A percentile compares a stretch with the other conserved stretches of the same genome.
These are phyloP conservation scores for Pocota personata DNA, from an alignment of 2,888 invertebrate genomes.

Conservation along the genomic window DNA sequence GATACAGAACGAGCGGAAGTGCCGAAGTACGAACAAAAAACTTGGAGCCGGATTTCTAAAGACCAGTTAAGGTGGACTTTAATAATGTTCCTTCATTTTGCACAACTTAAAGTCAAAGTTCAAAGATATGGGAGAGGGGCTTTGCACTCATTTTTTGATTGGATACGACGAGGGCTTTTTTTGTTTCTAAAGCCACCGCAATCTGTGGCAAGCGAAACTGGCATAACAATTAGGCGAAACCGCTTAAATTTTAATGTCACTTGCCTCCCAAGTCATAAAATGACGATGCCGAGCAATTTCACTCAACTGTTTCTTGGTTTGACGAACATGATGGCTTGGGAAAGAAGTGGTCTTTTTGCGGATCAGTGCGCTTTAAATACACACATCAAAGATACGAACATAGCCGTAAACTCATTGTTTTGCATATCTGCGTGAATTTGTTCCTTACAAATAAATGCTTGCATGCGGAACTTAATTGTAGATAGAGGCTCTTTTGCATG, in stretches of 20 bases:
- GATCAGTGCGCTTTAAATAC: neutral
- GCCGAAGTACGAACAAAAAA: constrained; percentile 25
- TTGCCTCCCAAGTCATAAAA: constrained; percentile 16
- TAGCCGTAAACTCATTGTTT: neutral
- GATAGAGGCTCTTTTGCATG: constrained; percentile 18
- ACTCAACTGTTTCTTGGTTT: constrained; percentile 34
- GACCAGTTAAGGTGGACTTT: neutral
- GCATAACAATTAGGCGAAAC: constrained; percentile 35
- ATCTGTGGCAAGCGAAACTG: constrained; percentile 6
- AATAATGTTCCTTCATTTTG: constrained; percentile 18
- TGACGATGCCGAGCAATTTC: constrained; percentile 3
- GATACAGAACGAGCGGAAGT: constrained; percentile 45
- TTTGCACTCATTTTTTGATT: constrained; percentile 37
- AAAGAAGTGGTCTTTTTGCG: constrained; percentile 14
- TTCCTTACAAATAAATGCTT: neutral
- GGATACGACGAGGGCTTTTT: neutral
- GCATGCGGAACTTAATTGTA: constrained; percentile 21
- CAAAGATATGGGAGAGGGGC: constrained; percentile 10
- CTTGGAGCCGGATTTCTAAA: neutral
- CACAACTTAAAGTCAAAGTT: constrained; percentile 34
- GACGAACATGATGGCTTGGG: constrained; percentile 10
- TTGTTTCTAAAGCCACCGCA: neutral
- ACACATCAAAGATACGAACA: neutral
- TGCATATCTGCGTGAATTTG: constrained; percentile 18
- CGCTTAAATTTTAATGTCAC: constrained; percentile 54